Percentiles rank a stretch among this genome's conserved stretches.
Conservation (phyloP, 2,113 vertebrate species). For the Passer montanus region DNA sequence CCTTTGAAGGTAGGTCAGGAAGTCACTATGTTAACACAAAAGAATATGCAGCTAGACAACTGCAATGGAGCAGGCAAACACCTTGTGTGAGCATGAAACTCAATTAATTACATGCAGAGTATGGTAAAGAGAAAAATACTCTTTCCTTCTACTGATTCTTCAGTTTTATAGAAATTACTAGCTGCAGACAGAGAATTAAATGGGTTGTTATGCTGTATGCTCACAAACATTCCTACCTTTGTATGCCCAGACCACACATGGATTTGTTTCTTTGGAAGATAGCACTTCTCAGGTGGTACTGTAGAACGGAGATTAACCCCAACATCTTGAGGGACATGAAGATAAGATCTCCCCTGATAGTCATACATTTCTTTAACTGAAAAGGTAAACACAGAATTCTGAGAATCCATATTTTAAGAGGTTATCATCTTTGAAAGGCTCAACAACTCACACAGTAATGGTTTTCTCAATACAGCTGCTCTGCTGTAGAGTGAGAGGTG, state of each 20-base stretch:
- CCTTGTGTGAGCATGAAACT: background rate
- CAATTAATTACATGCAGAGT: background rate
- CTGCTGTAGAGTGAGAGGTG: background rate
- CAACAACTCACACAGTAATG: background rate
- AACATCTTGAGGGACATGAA: slow-evolving; percentile 96
- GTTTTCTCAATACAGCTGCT: background rate
- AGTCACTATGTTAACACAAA: background rate
- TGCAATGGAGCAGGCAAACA: background rate
- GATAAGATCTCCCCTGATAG: slow-evolving; percentile 96
- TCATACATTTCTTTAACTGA: slow-evolving; percentile 98
- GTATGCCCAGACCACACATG: slow-evolving; percentile 98
- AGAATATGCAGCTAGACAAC: background rate
- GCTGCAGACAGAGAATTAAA: background rate
- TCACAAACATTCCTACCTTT: slow-evolving; percentile 78
- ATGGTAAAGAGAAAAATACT: background rate
- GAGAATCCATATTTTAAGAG: background rate
- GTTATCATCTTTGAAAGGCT: background rate
- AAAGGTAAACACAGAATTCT: slow-evolving; percentile 27
- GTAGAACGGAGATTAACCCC: slow-evolving; percentile 91
- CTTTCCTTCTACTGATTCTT: background rate
- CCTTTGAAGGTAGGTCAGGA: background rate
- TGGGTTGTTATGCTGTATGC: background rate
- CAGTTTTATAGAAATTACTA: background rate
- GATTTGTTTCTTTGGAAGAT: slow-evolving; percentile 97
- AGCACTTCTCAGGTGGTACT: slow-evolving; percentile 94